Conservation (phyloP, 2,797 vertebrate species). For the Argyrosomus regius region DNA sequence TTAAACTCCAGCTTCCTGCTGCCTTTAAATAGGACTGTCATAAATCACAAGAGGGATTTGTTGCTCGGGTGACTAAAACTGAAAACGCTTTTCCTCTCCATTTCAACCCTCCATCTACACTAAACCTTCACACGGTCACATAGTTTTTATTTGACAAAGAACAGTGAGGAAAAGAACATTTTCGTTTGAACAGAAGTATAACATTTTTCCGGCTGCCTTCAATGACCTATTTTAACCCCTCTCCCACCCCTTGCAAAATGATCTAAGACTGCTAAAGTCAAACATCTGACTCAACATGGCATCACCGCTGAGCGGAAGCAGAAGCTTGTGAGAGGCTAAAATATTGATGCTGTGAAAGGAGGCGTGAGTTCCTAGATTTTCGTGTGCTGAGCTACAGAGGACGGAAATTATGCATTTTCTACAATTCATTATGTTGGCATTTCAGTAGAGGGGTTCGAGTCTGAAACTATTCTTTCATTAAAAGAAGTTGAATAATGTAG, state of each 20-base stretch:
- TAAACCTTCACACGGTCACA: not conserved
- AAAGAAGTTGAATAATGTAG: not conserved
- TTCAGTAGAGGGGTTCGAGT: not conserved
- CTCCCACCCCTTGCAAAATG: constrained; percentile 38
- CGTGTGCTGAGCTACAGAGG: constrained; percentile 28
- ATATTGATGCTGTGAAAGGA: constrained; percentile 79
- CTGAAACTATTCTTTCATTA: not conserved
- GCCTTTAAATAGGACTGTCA: constrained; percentile 42
- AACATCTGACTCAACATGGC: constrained; percentile 68
- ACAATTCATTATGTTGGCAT: not conserved
- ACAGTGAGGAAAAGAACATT: not conserved
- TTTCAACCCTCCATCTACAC: not conserved
- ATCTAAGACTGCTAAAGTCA: constrained; percentile 69
- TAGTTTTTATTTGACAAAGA: not conserved
- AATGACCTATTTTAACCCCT: constrained; percentile 38
- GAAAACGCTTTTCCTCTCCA: too few relatives aligned
- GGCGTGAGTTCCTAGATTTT: constrained; percentile 54
- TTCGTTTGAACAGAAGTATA: not conserved
- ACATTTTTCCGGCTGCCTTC: constrained; percentile 14
- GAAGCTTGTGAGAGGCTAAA: constrained; percentile 64
- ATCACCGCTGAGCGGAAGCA: constrained; percentile 65
- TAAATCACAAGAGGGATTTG: constrained; percentile 28
- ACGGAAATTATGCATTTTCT: constrained; percentile 26
- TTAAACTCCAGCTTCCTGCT: constrained; percentile 47
- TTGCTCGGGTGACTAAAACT: not conserved